Base-by-base conservation (phyloP, 2,888 invertebrate genomes). In the Xanthorhoe spadicearia region DNA sequence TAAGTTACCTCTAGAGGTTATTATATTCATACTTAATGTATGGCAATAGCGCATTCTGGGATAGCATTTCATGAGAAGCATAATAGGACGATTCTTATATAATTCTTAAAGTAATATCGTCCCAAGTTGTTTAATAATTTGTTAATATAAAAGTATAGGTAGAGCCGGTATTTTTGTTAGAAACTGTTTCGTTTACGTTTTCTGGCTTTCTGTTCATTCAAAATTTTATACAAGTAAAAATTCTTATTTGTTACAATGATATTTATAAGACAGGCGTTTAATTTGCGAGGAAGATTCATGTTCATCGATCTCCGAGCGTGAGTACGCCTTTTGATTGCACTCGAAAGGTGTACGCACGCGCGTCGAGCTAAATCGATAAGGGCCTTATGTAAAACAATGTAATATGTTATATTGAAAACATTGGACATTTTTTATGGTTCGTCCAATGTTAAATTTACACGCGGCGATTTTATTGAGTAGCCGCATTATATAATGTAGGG, bases 61-160 rank as follows among this genome's bases (percentile, higher is more conserved):
- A 74, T 60, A 86, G 89, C 90, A 91, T 90, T 91, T 79, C 87
- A 87, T 70, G 67, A 66, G 77, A 80, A 88, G 80, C 87, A 80
- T 74, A 72, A 77, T 83, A 82, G 92, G 92, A 91, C 92, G 92
- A 92, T 92, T 88, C 86, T 92, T 89, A 92, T 92, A 93, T 93
- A 92, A 93, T 93, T 93, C 92, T 93, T 92, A 92, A 89, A 91
- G 90, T 90, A 87, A 92, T 86, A 91, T 93, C 93, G 93, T 93
- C 93, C 92, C 80, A 78, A 89, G 83, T 89, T 86, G 86, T 90
- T 90, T 89, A 85, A 86, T 87, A 83, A 90, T 89, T 91, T 89
- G 91, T 92, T 92, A 86, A 86, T 88, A 82, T 88, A 84, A 86
- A 85, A 77, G 79, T 78, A 78, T 91, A 89, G 86, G 77, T 86